Base-by-base conservation (phyloP, 2,888 invertebrate genomes). In the Coenonympha glycerion region DNA sequence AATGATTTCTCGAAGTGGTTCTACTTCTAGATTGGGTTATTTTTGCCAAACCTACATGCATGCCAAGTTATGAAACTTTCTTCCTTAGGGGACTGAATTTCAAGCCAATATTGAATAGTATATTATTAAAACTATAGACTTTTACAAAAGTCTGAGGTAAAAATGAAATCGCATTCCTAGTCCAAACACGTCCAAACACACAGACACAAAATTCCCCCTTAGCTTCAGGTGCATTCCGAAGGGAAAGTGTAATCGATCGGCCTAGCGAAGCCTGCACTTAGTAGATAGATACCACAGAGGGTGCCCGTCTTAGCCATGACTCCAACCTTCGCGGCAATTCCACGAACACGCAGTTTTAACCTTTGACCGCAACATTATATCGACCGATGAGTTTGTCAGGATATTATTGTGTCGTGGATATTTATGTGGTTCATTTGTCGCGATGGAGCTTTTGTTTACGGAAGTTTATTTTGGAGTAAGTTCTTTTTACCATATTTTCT, bases 181-280 rank as follows among this genome's bases (percentile, higher is more conserved):
- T 39, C 24, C 19, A 26, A 30, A 33, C 31, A 28, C 4, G 16
- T n/a, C n/a, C 13, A 44, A 30, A 8, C 16, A 37, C 37, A 21
- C 21, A 26, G 44, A 31, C 47, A 47, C 49, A 37, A 44, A 36
- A 51, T 13, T 41, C 41, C 56, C 55, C 56, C 50, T 45, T 57
- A 51, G 53, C 50, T 57, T 63, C 62, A 65, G 61, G 64, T 65
- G 63, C 60, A 59, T 58, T 45, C 45, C 55, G 61, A 57, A 65
- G 65, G 72, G 75, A 78, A 79, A 78, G 73, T 75, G 61, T 61
- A 66, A 66, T 64, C 75, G 79, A 81, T 84, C 81, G 78, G 75
- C 77, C 74, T 61, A 60, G 66, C 66, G 62, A 62, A 62, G 63
- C 66, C 73, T 79, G 82, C 84, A 82, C 75, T 81, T 73, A 68